Base-by-base conservation (phyloP, 2,797 vertebrate species). In the Molossus alvarezi region DNA sequence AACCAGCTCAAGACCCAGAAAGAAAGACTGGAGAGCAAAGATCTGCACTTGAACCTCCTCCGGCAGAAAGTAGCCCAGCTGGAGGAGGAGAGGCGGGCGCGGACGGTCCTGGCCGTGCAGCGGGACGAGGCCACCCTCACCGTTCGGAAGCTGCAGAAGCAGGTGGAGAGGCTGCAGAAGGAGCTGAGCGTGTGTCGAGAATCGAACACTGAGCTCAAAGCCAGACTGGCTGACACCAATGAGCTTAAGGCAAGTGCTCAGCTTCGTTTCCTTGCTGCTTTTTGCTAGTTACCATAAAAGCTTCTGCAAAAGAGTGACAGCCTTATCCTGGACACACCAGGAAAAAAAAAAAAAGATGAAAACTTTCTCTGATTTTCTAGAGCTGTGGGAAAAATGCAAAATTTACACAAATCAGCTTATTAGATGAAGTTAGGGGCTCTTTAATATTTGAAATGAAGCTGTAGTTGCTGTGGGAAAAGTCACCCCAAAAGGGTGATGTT, bases 231-330 rank as follows among this genome's bases (percentile, higher is more conserved):
- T 11, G 99, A 99, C 97, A 98, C 98, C 97, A 98, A 88, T 65
- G 99, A 99, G 96, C 99, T 99, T 83, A 99, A 99, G 99, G 99
- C 99, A 98, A 98, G 99, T 96, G 94, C 86, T 84, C 48, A 57
- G 1, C 51, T 79, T 83, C 2, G 8, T 69, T 88, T 76, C 71
- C 1, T 86, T 6, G 10, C 51, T 73, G 58, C 75, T 93, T 57
- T 96, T 5, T 95, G 94, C 65, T 60, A 15, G 1, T 81, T 57
- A 14, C 37, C 20, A 1, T 15, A 41, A 14, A 45, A 21, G 23
- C 45, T 2, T 82, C 21, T 55, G 57, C 65, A 41, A 18, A 71
- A 60, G 81, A 48, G 11, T 27, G 25, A 51, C 11, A 41, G 21
- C 20, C 48, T 84, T 53, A 9, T 14, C 23, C 11, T 29, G 71